Evolutionary conservation across 1,140 invertebrate genomes (phyloP).

Genomic region (Lucilia cuprina): DNA sequence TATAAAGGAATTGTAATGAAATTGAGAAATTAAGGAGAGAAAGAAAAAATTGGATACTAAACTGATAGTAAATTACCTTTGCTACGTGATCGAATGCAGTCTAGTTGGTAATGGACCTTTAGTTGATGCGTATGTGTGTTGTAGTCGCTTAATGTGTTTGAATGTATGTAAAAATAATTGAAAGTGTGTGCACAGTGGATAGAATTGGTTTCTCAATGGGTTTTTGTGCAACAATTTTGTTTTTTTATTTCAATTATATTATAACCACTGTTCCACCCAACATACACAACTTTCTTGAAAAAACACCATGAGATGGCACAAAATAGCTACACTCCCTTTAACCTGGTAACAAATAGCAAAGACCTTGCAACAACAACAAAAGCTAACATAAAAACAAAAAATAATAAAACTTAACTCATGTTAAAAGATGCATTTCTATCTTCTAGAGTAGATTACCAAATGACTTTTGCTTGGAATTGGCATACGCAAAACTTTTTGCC

Average conservation of each 20-base stretch:
- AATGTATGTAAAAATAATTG: too few species aligned
- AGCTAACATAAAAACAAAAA: background rate
- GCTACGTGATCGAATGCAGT: background rate
- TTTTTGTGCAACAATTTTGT: too few species aligned
- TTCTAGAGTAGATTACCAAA: background rate
- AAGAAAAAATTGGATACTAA: background rate
- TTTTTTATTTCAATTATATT: too few species aligned
- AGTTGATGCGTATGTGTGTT: background rate
- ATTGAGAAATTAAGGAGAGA: background rate
- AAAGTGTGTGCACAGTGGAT: too few species aligned
- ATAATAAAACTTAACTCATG: background rate
- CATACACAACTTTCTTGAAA: too few species aligned
- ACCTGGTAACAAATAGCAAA: background rate
- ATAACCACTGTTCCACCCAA: too few species aligned
- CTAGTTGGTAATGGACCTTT: slow-evolving; percentile 1
- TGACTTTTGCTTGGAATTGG: background rate
- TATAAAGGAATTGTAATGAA: background rate
- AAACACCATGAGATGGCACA: background rate
- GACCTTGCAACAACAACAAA: background rate
- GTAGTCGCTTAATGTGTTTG: background rate
- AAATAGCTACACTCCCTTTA: background rate
- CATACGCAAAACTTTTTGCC: background rate
- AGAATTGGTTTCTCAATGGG: too few species aligned
- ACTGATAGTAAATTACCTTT: slow-evolving; percentile 7
- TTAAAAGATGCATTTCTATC: background rate